Evolutionary conservation across 2,797 vertebrate species (phyloP), one percentile per base, ranked within the genome.

Genomic region (Peromyscus aztecus): DNA sequence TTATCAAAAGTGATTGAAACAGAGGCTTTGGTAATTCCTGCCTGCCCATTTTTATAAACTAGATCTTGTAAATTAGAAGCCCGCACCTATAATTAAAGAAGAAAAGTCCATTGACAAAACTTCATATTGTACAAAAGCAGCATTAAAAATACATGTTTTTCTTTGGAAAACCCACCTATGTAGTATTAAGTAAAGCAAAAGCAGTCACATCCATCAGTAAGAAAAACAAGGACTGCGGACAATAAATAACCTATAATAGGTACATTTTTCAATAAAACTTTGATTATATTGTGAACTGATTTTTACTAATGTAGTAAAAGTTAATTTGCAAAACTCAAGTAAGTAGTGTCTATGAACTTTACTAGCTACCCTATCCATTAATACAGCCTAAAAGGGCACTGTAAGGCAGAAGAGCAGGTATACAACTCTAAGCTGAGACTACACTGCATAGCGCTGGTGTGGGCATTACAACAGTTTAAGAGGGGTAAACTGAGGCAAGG

Each of bases 1-100:
- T 99, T 99, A 98, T 99, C 99, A 98, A 99, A 99, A 3, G 98
- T 99, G 67, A 99, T 99, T 46, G 99, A 99, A 85, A 99, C 99
- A 0, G 99, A 99, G 43, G 99, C 99, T 98, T 99, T 99, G 73
- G 98, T 99, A 98, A 99, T 99, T 59, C 99, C 99, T 96, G 99
- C 99, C 96, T 99, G 99, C 4, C 99, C 99, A 85, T 99, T 99
- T 98, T 99, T 99, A 97, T 99, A 99, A 90, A 99, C 99, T 94
- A 99, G 97, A 97, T 99, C 99, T 96, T 99, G 99, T 24, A 99
- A 98, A 97, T 99, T 99, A 67, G 99, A 98, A 92, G 99, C 99
- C 98, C 99, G 98, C 46, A 99, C 99, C 99, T 99, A 97, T 95
- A 97, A 52, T 40, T 8, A 49, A 97, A 94, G 0, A 96, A 76